Base-by-base conservation (phyloP, 2,797 vertebrate genomes). In the Sebastiscus tertius region DNA sequence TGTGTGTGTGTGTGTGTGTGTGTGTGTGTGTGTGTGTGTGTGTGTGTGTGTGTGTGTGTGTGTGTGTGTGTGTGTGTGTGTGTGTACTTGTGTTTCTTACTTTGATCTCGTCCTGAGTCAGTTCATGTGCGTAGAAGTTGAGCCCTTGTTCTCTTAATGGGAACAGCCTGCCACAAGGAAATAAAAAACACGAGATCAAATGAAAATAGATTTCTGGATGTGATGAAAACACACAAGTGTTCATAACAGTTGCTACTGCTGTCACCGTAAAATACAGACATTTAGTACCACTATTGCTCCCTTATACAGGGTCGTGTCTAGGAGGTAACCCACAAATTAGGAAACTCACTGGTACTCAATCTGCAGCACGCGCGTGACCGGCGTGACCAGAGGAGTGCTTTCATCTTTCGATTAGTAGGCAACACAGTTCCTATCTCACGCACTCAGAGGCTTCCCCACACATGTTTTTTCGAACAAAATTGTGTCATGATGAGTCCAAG, bases 71-170 rank as follows among this genome's bases (percentile, higher is more conserved):
- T 67, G 10, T 29, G 33, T 34, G 8, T 49, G 16, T 49, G 18
- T 49, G 16, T 68, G 12, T 26, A 9, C 24, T 26, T 24, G 36
- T 22, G 58, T 56, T n/a, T 75, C 86, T 96, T 96, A 99, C 98
- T 97, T 99, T 98, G 87, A 99, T 99, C 97, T 99, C 98, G 60
- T 98, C 98, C 88, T 98, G 97, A 95, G 98, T 99, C 95, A 99
- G 96, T 95, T 99, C 98, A 90, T 99, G 97, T 95, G 98, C 98
- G 93, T 98, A 99, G 93, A 97, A 99, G 95, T 99, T 99, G 89
- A 99, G 96, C 90, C 98, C 98, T 97, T 99, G 98, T 91, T 99
- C 98, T 95, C 98, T 96, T 87, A 99, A 94, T 60, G 98, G 98
- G 63, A 99, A 99, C 90, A 99, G 96, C 98, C 98, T 99, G 91